Evolutionary conservation across 2,888 invertebrate species (phyloP), one percentile per base, ranked within the genome.

Genomic region (Beris chalybata): DNA sequence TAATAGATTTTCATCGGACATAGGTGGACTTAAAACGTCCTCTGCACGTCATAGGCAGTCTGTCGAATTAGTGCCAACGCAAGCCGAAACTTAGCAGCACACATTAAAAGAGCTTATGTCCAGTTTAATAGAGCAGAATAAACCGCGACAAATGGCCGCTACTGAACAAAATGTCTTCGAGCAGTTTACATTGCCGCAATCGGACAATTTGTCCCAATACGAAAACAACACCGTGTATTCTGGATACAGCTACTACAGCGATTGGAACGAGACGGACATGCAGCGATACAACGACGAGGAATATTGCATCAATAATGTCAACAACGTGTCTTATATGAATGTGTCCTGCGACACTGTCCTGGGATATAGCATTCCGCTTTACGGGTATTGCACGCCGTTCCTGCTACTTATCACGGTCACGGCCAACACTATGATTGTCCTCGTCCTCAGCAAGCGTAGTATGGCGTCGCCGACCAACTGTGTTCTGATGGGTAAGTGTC

Each of bases 381-480:
- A 79, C 70, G 80, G 81, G 64, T 80, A 79, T 68, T 77, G 75
- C 44, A 79, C 93, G 76, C 95, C 96, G 1, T 87, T 93, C 74
- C 86, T 97, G 45, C 85, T 95, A 12, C 85, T 94, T 30, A 85
- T 95, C 32, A 96, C 95, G 0, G 89, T 93, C n/a, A 85, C 95
- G 4, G 92, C 94, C 54, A 97, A 97, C 82, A 90, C 94, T 0
- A 83, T 96, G 7, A 93, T 97, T 71, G 94, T 95, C 12, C 86
- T 95, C 44, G 95, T 97, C 0, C 84, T 97, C 43, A 90, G 93
- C 67, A 91, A 93, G 72, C 85, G 91, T 44, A 94, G 95, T 80
- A 96, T 97, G 96, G 77, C 78, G 47, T 92, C 93, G 0, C 94
- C 95, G 0, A 95, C 95, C 5, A 95, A 95, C 81, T 87, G 90